Base-by-base conservation (phyloP, 1,140 invertebrate genomes). In the Harlomillsia oculata region DNA sequence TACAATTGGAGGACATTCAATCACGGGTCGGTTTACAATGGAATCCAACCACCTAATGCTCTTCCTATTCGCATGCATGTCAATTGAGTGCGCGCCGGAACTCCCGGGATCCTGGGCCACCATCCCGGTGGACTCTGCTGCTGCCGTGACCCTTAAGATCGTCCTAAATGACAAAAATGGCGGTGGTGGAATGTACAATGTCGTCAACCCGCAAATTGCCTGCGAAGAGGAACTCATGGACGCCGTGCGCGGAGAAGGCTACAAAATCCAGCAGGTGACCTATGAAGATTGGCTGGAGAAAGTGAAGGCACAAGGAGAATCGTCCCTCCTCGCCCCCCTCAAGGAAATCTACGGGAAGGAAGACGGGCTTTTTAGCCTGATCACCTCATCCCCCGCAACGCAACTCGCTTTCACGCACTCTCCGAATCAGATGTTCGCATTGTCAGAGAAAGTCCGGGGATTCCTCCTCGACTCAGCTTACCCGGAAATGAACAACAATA, bases 21-120 rank as follows among this genome's bases (percentile, higher is more conserved):
- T 20, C 9, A 48, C 44, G 8, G 53, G 53, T n/a, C 45, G 30
- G 13, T 32, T 32, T 14, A 48, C 14, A 4, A 28, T 32, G 1
- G 45, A 48, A 11, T 48, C 45, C 3, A 48, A 48, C n/a, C 45
- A 48, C 23, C 34, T 48, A 21, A 48, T 48, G 45, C 18, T 48
- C 9, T 48, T 48, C 45, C n/a, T 48, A 9, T 32, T 48, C 14
- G 28, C 45, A 9, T 48, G 45, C 21, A 32, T n/a, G 16, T 32
- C 30, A 32, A 32, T 48, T 16, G 29, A 21, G 6, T 9, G 21
- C n/a, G 28, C 45, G 5, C 45, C 45, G 5, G 2, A 48, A 48
- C 6, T 48, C 25, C 2, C 16, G 14, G 45, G 45, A 9, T 28
- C 45, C 2, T 48, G 45, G 45, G 30, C 45, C 6, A 32, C 45